Percentiles rank a stretch among this genome's conserved stretches.
These are phyloP conservation scores for Hemicentrotus pulcherrimus DNA, from an alignment of 35 echinoderm and acorn worm genomes.

Conservation along the genomic window DNA sequence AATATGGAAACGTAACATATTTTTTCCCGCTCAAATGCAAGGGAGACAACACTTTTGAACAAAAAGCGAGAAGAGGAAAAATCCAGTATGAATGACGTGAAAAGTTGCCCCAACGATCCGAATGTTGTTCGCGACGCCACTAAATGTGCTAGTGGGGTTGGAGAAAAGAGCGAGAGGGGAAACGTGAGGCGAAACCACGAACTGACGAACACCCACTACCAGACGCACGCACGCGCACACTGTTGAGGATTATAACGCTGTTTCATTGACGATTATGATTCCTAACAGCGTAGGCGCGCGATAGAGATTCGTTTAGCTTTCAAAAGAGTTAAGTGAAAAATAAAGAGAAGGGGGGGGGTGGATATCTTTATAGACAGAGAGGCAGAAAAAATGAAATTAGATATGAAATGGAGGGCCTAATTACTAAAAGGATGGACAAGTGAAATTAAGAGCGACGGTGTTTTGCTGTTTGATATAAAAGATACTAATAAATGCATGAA, in stretches of 20 bases:
- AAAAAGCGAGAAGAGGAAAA: not conserved
- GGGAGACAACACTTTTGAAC: not conserved
- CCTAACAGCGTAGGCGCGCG: not conserved
- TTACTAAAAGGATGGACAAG: too few species aligned
- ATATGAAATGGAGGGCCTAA: too few species aligned
- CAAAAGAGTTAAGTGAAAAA: not conserved
- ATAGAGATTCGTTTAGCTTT: not conserved
- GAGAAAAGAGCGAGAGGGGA: not conserved
- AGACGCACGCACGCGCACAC: constrained; percentile 10
- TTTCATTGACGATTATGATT: not conserved
- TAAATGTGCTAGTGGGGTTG: not conserved
- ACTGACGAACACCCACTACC: not conserved
- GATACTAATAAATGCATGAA: too few species aligned
- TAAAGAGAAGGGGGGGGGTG: not conserved
- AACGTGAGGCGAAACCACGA: not conserved
- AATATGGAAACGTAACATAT: not conserved
- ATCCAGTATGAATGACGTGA: not conserved
- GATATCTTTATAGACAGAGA: too few species aligned
- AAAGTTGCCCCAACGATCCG: not conserved
- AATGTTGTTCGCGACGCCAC: not conserved
- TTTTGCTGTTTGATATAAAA: too few species aligned
- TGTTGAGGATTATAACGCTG: not conserved
- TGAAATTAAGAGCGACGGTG: too few species aligned
- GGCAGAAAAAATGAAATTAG: too few species aligned
- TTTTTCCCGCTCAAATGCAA: not conserved